These are phyloP conservation scores for Priocnemis perturbator DNA, from an alignment of 2,888 invertebrate species.

Conservation along the genomic window DNA sequence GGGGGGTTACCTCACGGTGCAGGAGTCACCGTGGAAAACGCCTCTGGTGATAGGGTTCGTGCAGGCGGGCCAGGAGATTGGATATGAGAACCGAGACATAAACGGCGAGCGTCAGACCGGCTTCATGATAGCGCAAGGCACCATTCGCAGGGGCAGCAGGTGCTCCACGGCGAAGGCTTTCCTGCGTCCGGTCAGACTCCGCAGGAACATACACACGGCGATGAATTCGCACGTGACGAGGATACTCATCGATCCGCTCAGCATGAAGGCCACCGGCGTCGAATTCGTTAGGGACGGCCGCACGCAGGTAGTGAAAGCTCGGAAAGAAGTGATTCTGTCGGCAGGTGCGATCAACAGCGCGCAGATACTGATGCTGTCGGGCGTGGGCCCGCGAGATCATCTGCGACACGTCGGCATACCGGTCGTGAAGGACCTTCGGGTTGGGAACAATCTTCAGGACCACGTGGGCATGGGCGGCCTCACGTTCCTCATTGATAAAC, in stretches of 20 bases:
- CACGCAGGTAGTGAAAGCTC: conserved; percentile 83
- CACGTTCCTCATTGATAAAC: conserved; percentile 88
- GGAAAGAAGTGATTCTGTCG: conserved; percentile 89
- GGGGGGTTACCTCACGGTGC: conserved; percentile 86
- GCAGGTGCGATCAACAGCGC: conserved; percentile 95
- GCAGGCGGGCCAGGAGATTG: conserved; percentile 88
- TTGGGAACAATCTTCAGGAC: conserved; percentile 90
- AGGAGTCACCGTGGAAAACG: conserved; percentile 90
- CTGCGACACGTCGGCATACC: conserved; percentile 83
- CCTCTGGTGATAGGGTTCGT: conserved; percentile 89
- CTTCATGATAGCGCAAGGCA: conserved; percentile 89
- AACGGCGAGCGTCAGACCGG: conserved; percentile 89
- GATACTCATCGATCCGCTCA: conserved; percentile 84
- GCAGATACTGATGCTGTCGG: conserved; percentile 93
- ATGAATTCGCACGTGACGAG: conserved; percentile 87
- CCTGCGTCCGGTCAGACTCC: conserved; percentile 84
- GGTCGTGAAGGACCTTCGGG: conserved; percentile 85
- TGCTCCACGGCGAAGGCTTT: conserved; percentile 94
- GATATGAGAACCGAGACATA: conserved; percentile 89
- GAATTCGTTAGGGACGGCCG: conserved; percentile 87
- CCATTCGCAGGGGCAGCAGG: conserved; percentile 84
- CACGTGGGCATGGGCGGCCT: conserved; percentile 91
- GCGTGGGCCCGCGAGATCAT: conserved; percentile 86
- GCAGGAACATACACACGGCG: conserved; percentile 88
- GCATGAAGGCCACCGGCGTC: conserved; percentile 86